These are phyloP conservation scores for Neocloeon triangulifer DNA, from an alignment of 1,140 invertebrate genomes.

Conservation along the genomic window DNA sequence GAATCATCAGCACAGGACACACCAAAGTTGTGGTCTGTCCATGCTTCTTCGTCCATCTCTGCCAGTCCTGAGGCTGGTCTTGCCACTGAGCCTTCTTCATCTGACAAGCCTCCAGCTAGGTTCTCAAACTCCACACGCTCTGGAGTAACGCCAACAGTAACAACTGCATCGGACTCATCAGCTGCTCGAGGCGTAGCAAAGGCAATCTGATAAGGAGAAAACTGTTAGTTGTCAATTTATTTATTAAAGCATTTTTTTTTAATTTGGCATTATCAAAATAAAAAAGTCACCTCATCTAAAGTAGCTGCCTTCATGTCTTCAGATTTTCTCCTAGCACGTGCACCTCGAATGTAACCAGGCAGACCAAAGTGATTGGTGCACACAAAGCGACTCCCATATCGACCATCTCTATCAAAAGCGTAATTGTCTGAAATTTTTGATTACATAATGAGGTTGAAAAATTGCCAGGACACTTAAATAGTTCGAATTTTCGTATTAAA, in stretches of 20 bases:
- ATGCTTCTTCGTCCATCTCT: slow-evolving; percentile 80
- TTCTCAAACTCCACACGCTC: slow-evolving; percentile 66
- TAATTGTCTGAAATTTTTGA: slow-evolving; percentile 28
- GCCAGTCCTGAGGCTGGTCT: slow-evolving; percentile 39
- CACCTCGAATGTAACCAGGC: slow-evolving; percentile 15
- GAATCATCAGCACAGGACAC: slow-evolving; percentile 45
- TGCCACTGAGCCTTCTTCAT: slow-evolving; percentile 12
- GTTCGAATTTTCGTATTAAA: background rate
- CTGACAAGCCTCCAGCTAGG: slow-evolving; percentile 25
- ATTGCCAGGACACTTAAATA: background rate
- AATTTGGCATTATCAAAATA: no score
- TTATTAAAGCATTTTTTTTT: no score
- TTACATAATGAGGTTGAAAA: background rate
- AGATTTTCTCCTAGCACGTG: slow-evolving; percentile 14
- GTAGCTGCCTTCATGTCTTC: slow-evolving; percentile 14
- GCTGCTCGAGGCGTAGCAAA: no score
- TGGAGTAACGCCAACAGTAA: no score
- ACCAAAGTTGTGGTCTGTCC: slow-evolving; percentile 78
- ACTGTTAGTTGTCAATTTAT: no score
- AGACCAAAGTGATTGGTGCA: slow-evolving; percentile 58
- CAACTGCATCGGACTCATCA: no score
- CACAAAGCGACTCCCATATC: slow-evolving; percentile 48
- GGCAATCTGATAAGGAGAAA: no score
- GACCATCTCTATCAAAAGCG: slow-evolving; percentile 48
- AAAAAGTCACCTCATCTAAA: no score